Percentiles rank a stretch among this genome's conserved stretches.
Conservation (phyloP, 1,140 invertebrate species). For the Heterodera schachtii region DNA sequence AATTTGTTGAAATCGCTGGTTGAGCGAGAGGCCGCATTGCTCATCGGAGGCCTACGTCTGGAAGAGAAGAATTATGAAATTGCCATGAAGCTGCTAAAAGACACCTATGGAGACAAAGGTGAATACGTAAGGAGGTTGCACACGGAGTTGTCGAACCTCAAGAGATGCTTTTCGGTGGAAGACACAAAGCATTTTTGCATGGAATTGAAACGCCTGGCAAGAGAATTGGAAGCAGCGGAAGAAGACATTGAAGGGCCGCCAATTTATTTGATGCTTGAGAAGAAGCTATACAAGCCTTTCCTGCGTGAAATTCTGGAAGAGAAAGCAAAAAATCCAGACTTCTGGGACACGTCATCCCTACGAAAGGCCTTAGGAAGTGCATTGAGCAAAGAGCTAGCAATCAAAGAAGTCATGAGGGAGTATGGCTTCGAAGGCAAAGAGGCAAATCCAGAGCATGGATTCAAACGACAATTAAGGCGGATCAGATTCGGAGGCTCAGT, state of each 20-base stretch:
- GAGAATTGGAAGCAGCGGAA: no score
- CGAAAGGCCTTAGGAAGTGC: neutral
- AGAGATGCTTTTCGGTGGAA: no score
- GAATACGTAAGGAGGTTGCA: neutral
- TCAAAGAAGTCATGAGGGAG: constrained; percentile 4
- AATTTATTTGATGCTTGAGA: constrained; percentile 3
- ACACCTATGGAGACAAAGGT: constrained; percentile 1
- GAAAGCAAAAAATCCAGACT: neutral
- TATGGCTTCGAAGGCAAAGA: neutral
- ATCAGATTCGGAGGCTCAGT: no score
- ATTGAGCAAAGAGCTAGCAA: neutral
- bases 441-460: no score
- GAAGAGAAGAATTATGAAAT: constrained; percentile 6
- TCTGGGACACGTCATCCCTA: neutral
- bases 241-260: no score
- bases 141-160: no score
- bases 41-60: neutral
- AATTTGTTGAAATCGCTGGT: neutral
- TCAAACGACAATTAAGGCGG: no score
- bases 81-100: neutral
- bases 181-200: no score
- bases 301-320: neutral
- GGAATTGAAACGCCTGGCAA: no score
- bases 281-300: neutral
- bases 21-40: neutral